Evolutionary conservation across 2,113 vertebrate genomes (phyloP), one percentile per base, ranked within the genome.

Genomic region (Catharus fuscescens): DNA sequence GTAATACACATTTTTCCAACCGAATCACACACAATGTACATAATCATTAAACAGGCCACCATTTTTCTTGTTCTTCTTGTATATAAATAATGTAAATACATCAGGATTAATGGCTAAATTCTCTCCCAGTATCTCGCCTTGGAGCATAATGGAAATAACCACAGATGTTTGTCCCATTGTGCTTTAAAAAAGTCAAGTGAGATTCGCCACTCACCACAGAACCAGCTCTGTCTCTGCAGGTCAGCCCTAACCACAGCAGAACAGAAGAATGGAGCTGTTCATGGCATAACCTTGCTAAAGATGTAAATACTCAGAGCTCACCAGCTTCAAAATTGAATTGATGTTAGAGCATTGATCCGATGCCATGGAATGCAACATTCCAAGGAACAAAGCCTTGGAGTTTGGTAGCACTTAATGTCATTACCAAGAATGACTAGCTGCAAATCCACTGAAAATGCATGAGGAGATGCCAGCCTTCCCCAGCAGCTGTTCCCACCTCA

Each of bases 21-120:
- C 6, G 0, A 94, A 95, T 83, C 80, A 67, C 62, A 40, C 80
- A 67, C 62, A 40, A 71, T 95, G 95, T 96, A 97, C 90, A 95
- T 95, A 93, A 84, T 91, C 86, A 95, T 93, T 93, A 87, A 80
- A 66, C 83, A 82, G 66, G 84, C 92, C 82, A 29, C 85, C 94
- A 81, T 94, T 92, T 92, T 76, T 94, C 80, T 42, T 67, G 47
- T 93, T 95, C 31, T 80, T 81, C 77, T 66, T 95, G 93, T 93
- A 83, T 90, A 92, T 83, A 88, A 94, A 72, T 87, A 84, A 59
- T 94, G 88, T 97, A 93, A 95, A 92, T 96, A 94, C 44, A 81
- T 86, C 50, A 59, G 86, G 82, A 95, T 67, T 81, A 87, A 91
- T 77, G 87, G 80, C 84, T 87, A 74, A 86, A 92, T 94, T 89